A percentile compares a stretch with the other conserved stretches of the same genome.
Conservation (phyloP, 2,888 invertebrate species). For the Rutpela maculata region DNA sequence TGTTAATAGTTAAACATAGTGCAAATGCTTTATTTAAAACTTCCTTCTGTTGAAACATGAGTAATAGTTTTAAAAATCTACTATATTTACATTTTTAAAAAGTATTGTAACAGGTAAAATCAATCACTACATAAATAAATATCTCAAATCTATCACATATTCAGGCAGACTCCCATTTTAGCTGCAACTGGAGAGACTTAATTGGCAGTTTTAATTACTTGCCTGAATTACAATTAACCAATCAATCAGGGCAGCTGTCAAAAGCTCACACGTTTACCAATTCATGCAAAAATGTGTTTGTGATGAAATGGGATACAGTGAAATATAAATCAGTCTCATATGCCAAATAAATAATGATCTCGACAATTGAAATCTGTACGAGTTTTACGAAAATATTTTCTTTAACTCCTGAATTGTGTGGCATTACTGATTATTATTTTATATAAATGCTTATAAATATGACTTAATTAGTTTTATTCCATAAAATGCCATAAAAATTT, state of each 20-base stretch:
- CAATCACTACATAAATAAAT: background rate
- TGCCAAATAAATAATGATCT: conserved; percentile 3
- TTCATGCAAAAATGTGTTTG: background rate
- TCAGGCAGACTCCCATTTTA: background rate
- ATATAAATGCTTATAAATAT: too few species aligned
- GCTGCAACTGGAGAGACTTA: background rate
- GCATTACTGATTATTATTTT: too few species aligned
- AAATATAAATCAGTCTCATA: background rate
- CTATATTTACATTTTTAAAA: background rate
- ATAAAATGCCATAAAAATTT: too few species aligned
- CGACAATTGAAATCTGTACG: background rate
- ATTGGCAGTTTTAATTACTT: conserved; percentile 21
- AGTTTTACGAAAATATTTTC: background rate
- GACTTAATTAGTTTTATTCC: too few species aligned
- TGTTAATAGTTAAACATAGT: too few species aligned
- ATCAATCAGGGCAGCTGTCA: conserved; percentile 17
- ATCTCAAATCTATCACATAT: background rate
- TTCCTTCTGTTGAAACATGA: too few species aligned
- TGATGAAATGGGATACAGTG: background rate
- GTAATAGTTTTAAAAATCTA: background rate
- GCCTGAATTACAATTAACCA: conserved; percentile 9
- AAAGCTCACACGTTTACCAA: conserved; percentile 9
- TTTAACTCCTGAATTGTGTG: background rate
- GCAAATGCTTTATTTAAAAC: too few species aligned
- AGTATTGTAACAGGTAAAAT: background rate